Conservation (phyloP, 1,140 invertebrate genomes). For the Drosophila ficusphila region DNA sequence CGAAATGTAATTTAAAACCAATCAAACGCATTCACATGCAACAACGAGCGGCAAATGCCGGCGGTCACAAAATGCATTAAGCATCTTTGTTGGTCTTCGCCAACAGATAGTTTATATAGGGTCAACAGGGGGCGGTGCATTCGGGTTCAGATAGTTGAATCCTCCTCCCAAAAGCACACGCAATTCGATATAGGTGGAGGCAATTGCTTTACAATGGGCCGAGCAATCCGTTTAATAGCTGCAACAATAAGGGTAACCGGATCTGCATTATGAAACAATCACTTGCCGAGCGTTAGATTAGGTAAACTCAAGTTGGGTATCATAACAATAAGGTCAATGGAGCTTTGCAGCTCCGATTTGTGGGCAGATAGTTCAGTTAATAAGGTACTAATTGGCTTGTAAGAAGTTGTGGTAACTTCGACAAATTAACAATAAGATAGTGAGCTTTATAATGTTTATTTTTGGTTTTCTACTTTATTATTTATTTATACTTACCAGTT, state of each 20-base stretch:
- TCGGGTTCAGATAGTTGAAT: not conserved
- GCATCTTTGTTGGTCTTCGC: slow-evolving; percentile 32
- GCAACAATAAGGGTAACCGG: not conserved
- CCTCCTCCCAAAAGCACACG: not conserved
- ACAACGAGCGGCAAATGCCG: slow-evolving; percentile 50
- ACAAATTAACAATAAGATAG: no score
- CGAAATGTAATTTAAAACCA: slow-evolving; percentile 71
- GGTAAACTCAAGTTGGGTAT: not conserved
- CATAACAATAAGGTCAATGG: not conserved
- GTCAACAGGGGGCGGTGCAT: not conserved
- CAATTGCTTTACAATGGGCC: not conserved
- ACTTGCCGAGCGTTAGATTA: slow-evolving; percentile 12
- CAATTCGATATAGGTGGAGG: not conserved
- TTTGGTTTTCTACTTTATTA: no score
- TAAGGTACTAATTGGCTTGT: not conserved
- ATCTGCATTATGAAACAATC: slow-evolving; percentile 11
- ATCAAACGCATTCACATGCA: slow-evolving; percentile 70
- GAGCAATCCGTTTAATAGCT: slow-evolving; percentile 10
- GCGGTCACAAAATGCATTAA: slow-evolving; percentile 64
- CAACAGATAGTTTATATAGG: not conserved
- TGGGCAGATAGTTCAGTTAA: not conserved
- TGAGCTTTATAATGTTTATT: no score
- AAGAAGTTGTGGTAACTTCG: no score
- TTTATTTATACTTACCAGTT: no score
- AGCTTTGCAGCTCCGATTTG: not conserved